phyloP scores from a whole-genome alignment of 2,888 invertebrate species.

The Diploptera punctata region DNA sequence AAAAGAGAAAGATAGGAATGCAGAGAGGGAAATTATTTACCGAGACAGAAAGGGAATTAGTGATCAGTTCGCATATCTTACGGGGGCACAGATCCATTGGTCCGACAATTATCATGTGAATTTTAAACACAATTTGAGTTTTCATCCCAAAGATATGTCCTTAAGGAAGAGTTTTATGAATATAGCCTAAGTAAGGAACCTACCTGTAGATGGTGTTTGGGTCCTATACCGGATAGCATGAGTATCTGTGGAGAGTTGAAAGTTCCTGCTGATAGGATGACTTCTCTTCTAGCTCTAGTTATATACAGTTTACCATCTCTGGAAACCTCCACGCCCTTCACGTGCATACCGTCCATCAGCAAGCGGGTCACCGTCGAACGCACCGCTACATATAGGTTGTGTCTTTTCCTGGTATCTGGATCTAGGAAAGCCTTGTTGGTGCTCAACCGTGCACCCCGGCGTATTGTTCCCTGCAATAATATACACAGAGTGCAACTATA shows the following conservation, averaged over 20 bases:
- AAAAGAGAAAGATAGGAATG: too few species aligned
- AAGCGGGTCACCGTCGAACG: slow-evolving; percentile 73
- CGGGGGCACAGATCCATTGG: too few species aligned
- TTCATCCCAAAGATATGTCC: too few species aligned
- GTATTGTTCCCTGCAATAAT: slow-evolving; percentile 81
- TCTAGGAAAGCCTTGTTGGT: slow-evolving; percentile 88
- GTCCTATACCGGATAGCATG: slow-evolving; percentile 26
- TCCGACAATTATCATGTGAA: too few species aligned
- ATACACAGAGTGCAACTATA: too few species aligned
- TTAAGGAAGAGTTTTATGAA: too few species aligned
- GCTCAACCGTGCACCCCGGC: slow-evolving; percentile 84
- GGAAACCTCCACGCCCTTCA: slow-evolving; percentile 77
- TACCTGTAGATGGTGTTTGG: slow-evolving; percentile 13
- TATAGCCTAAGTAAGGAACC: too few species aligned
- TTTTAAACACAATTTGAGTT: too few species aligned
- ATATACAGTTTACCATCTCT: slow-evolving; percentile 61
- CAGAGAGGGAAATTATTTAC: too few species aligned
- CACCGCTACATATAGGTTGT: slow-evolving; percentile 72
- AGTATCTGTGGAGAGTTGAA: slow-evolving; percentile 15
- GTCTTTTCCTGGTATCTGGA: slow-evolving; percentile 75
- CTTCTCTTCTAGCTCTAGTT: slow-evolving; percentile 77
- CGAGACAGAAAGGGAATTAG: too few species aligned
- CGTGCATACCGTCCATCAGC: slow-evolving; percentile 49
- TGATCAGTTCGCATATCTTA: too few species aligned
- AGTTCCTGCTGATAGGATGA: slow-evolving; percentile 74